Evolutionary conservation across 2,113 vertebrate genomes (phyloP), one percentile per base, ranked within the genome.

Genomic region (Puntigrus tetrazona): DNA sequence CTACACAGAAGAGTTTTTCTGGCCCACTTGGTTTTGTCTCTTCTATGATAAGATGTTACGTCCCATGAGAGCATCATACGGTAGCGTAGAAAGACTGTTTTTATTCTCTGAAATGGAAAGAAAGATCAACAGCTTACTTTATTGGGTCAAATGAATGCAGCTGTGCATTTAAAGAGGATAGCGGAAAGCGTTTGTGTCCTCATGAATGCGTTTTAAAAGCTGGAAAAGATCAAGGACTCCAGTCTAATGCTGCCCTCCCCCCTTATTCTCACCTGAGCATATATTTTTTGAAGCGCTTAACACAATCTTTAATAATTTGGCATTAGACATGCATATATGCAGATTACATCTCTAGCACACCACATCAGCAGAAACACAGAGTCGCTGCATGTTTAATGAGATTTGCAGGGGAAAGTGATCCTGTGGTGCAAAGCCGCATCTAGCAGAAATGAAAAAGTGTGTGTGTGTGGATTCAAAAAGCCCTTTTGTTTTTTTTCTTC

Each of bases 1-100:
- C 91, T 93, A 88, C 87, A 92, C 86, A 86, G 87, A 88, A 90
- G 88, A 87, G 86, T 87, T 91, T 27, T 91, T 34, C 87, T 75
- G 87, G 92, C 89, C 84, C 89, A 87, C n/a, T 84, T 86, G 75
- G 73, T 55, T 72, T 70, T 36, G 65, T 72, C 43, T 70, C 65
- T 70, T 55, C 45, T 82, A n/a, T 81, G 29, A 70, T 31, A 82
- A 70, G 80, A 70, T 55, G 80, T 47, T 38, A 10, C 1, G 7
- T 82, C 80, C 65, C 65, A 10, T 25, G 80, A 41, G 80, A 82
- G 45, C 31, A 14, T 50, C 9, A 34, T 65, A 50, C 20, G n/a
- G 38, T 50, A 52, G 79, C 13, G 45, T 70, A 36, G 31, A 70
- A 82, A 70, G 65, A 55, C 50, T 31, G 41, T 16, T 55, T 70